These are phyloP conservation scores for Uropsilus gracilis DNA, from an alignment of 2,113 vertebrate species.

Conservation along the genomic window DNA sequence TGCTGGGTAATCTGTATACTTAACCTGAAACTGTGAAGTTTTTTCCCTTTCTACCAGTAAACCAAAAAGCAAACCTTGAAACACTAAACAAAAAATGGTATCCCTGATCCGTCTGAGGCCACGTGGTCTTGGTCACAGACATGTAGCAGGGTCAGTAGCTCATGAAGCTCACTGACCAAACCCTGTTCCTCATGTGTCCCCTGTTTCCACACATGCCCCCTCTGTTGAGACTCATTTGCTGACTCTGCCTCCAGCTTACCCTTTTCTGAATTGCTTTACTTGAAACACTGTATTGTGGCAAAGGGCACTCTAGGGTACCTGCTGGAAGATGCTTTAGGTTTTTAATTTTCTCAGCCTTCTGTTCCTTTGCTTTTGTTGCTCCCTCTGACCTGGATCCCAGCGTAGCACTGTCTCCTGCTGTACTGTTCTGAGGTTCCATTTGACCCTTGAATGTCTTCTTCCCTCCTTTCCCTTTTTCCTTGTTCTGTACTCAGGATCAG, in stretches of 20 bases:
- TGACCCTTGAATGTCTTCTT: slow-evolving; percentile 29
- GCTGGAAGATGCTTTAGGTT: slow-evolving; percentile 8
- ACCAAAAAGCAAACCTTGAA: slow-evolving; percentile 79
- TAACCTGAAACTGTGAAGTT: slow-evolving; percentile 80
- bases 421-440: not conserved
- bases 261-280: slow-evolving; percentile 59
- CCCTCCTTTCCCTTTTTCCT: not conserved
- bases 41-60: slow-evolving; percentile 69
- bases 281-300: slow-evolving; percentile 41
- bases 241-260: not conserved
- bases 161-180: slow-evolving; percentile 21
- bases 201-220: not conserved
- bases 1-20: slow-evolving; percentile 70
- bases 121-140: not conserved
- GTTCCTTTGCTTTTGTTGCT: not conserved
- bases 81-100: slow-evolving; percentile 54
- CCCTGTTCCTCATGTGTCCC: not conserved
- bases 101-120: not conserved
- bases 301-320: not conserved
- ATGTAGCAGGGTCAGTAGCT: slow-evolving; percentile 55
- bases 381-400: not conserved
- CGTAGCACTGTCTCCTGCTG: slow-evolving; percentile 7
- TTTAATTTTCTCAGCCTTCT: not conserved
- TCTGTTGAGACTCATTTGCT: not conserved
- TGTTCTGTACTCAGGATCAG: slow-evolving; percentile 46